A percentile compares a stretch with the other conserved stretches of the same genome.
Evolutionary conservation across 2,113 vertebrate genomes (phyloP).

Genomic region (Epinephelus cyanopodus): DNA sequence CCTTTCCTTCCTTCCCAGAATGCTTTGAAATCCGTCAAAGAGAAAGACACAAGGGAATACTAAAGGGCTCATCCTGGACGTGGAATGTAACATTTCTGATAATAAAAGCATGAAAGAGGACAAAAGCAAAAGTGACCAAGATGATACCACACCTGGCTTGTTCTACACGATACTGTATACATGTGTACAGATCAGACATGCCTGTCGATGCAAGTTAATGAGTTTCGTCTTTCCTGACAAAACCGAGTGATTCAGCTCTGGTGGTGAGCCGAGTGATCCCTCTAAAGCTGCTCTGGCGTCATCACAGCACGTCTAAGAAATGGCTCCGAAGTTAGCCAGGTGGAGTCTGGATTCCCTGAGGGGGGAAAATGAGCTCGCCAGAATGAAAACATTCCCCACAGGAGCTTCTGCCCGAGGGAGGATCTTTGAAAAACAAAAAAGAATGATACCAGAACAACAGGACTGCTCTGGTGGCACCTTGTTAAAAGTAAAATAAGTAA

Average conservation of each 20-base stretch:
- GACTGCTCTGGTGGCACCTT: constrained; percentile 48
- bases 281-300: constrained; percentile 35
- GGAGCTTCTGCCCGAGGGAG: constrained; percentile 6
- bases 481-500: constrained; percentile 29
- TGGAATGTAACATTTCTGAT: constrained; percentile 71
- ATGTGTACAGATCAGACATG: constrained; percentile 16
- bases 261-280: constrained; percentile 26
- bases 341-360: constrained; percentile 73
- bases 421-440: constrained; percentile 9
- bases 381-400: constrained; percentile 51
- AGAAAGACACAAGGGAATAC: constrained; percentile 66
- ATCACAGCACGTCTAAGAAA: constrained; percentile 35
- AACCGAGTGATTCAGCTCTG: constrained; percentile 15
- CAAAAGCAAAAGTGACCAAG: constrained; percentile 17
- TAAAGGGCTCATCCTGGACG: constrained; percentile 61
- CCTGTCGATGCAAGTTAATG: neutral
- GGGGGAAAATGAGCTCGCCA: constrained; percentile 36
- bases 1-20: constrained; percentile 30
- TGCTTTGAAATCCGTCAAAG: constrained; percentile 46
- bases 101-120: constrained; percentile 24
- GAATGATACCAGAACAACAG: constrained; percentile 31
- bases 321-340: constrained; percentile 49
- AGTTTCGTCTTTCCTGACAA: constrained; percentile 2
- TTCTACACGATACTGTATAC: neutral
- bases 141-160: constrained; percentile 17